These are phyloP conservation scores for Holcopasites calliopsidis DNA, from an alignment of 1,140 invertebrate genomes.

Conservation along the genomic window DNA sequence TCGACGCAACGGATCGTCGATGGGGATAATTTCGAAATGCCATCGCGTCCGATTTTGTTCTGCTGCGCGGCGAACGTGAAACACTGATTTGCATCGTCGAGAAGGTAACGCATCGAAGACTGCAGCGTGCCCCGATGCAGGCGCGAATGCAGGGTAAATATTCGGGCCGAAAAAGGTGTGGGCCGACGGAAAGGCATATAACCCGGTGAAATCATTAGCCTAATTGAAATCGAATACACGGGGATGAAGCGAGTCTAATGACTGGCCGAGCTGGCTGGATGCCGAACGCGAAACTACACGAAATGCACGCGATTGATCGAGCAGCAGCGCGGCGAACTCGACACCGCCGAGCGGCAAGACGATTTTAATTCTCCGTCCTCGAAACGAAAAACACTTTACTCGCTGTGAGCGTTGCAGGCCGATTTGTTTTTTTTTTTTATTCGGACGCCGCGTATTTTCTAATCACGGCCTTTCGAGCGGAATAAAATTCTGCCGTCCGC, in stretches of 20 bases:
- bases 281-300: neutral
- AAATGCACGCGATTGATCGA: neutral
- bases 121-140: too few relatives aligned
- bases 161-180: slow-evolving; percentile 34
- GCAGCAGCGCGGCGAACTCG: neutral
- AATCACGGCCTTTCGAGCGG: neutral
- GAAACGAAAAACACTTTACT: neutral
- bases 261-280: neutral
- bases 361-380: slow-evolving; percentile 3
- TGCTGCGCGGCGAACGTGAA: too few relatives aligned
- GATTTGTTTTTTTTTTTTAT: neutral
- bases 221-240: slow-evolving; percentile 54
- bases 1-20: too few relatives aligned
- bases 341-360: neutral
- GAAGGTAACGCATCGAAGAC: too few relatives aligned
- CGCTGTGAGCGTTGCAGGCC: too few relatives aligned
- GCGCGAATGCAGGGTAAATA: slow-evolving; percentile 20
- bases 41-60: too few relatives aligned
- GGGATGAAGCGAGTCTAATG: slow-evolving; percentile 48
- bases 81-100: too few relatives aligned
- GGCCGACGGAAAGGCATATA: neutral
- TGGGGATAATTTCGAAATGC: too few relatives aligned
- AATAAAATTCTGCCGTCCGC: too few relatives aligned
- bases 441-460: neutral
- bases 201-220: slow-evolving; percentile 46